Evolutionary conservation across 2,888 invertebrate genomes (phyloP), one percentile per base, ranked within the genome.

Genomic region (Cenopis cana): DNA sequence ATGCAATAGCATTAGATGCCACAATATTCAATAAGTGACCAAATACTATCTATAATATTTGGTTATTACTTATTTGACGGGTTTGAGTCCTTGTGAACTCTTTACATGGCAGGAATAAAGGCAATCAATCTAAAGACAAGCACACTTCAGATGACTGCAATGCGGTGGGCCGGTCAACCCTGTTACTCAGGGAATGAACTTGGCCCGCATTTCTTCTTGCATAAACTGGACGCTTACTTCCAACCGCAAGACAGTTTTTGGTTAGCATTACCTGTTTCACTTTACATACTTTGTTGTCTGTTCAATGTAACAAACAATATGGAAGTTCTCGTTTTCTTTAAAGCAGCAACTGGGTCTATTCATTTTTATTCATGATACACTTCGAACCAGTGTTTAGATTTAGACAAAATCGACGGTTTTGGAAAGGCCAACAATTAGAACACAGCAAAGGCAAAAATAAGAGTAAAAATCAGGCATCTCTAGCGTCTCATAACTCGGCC

Each of bases 111-210:
- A n/a, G n/a, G n/a, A n/a, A 4, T 8, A 17, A 49, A 50, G 9
- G 41, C 24, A 49, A 50, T 69, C 29, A 38, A 57, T 69, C 61
- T 55, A 33, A 56, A 17, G 33, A 29, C 29, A 46, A 46, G 54
- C 18, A 29, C 50, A 52, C 56, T 52, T 57, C 18, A 69, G 65
- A 69, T 69, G 50, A 57, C 69, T 65, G 69, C 65, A 69, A 57
- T 69, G 69, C 69, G 69, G 57, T 41, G 49, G 29, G n/a, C 29
- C 29, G 64, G 50, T 56, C 49, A 55, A 18, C 33, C 17, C 38
- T 10, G 54, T 61, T 46, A 61, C 55, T 49, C 54, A 68, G 59
- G 61, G 24, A 60, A 14, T 33, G 33, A 41, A 29, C 54, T 54
- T 29, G 10, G 17, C 41, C 54, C 68, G 60, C 56, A 20, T 57